A percentile compares a stretch with the other conserved stretches of the same genome.
phyloP scores from a whole-genome alignment of 2,797 vertebrate species.

The Acrossocheilus fasciatus region DNA sequence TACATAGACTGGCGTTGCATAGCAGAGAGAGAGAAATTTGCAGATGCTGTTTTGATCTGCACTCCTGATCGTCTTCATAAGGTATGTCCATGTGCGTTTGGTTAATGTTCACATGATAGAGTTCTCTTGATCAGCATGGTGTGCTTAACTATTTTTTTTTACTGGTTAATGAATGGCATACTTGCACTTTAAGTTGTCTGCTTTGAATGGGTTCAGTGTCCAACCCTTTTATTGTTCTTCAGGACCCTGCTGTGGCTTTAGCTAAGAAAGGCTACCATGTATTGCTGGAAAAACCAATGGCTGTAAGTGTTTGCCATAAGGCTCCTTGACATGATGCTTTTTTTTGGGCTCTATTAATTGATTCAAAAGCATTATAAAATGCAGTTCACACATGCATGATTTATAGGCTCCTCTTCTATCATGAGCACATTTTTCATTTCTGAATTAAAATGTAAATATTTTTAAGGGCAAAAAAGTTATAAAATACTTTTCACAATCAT shows the following conservation, averaged over 20 bases:
- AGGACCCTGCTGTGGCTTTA: slow-evolving; percentile 83
- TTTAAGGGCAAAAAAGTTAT: no score
- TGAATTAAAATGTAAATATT: no score
- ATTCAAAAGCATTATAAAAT: neutral
- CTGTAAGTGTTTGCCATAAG: slow-evolving; percentile 75
- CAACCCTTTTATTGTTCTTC: slow-evolving; percentile 46
- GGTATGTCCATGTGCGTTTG: slow-evolving; percentile 61
- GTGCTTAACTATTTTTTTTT: neutral
- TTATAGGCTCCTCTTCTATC: neutral
- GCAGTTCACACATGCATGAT: neutral
- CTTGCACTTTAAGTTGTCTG: slow-evolving; percentile 13
- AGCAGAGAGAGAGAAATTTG: slow-evolving; percentile 77
- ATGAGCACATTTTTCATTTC: no score
- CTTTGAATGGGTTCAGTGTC: slow-evolving; percentile 21
- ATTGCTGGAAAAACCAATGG: slow-evolving; percentile 86
- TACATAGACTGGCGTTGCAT: slow-evolving; percentile 74
- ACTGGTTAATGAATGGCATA: neutral
- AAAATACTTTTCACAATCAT: no score
- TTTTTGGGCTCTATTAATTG: neutral
- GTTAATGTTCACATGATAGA: neutral
- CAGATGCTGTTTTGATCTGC: slow-evolving; percentile 77
- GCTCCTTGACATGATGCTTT: neutral
- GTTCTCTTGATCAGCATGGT: neutral
- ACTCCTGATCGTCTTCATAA: slow-evolving; percentile 78
- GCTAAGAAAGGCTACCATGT: slow-evolving; percentile 82